Base-by-base conservation (phyloP, 2,888 invertebrate genomes). In the Mythimna albipuncta region DNA sequence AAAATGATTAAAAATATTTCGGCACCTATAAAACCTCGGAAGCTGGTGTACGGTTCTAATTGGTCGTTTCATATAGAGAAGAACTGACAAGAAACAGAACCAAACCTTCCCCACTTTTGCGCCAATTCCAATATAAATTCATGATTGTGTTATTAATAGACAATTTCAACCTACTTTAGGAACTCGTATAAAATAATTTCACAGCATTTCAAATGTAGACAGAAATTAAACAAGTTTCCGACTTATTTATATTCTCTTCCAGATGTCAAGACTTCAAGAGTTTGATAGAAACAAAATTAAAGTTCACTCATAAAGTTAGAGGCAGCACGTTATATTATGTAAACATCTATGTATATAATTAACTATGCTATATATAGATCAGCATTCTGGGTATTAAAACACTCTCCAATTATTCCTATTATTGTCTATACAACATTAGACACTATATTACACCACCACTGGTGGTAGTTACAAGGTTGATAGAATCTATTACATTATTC, bases 251-350 rank as follows among this genome's bases (percentile, higher is more conserved):
- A 77, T 72, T 78, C 61, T 13, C 21, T 38, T 21, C 61, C 62
- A 72, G 57, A 76, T 76, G 65, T 72, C 62, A 41, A 70, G 19
- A 16, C 38, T 71, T 78, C 62, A 41, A 59, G 19, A 21, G 35
- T 71, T 61, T 64, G 50, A 76, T 57, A 47, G 4, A 35, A 78
- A 32, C 11, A 13, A 65, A 62, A 72, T 72, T 72, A 64, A 72
- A 62, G 35, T 72, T 72, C n/a, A n/a, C 50, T 62, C 26, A 21
- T 21, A 16, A 71, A 62, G n/a, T 44, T 19, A 47, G 5, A 16
- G 16, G 54, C 35, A n/a, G 38, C 55, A 69, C 35, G 9, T 64
- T 26, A n/a, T 26, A n/a, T 57, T 21, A 74, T 19, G 21, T 50
- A 58, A 61, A 41, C 69, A 38, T 16, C 6, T 65, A 6, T 19